A percentile compares a stretch with the other conserved stretches of the same genome.
These are phyloP conservation scores for Meliscaeva auricollis DNA, from an alignment of 2,888 invertebrate species.

Conservation along the genomic window DNA sequence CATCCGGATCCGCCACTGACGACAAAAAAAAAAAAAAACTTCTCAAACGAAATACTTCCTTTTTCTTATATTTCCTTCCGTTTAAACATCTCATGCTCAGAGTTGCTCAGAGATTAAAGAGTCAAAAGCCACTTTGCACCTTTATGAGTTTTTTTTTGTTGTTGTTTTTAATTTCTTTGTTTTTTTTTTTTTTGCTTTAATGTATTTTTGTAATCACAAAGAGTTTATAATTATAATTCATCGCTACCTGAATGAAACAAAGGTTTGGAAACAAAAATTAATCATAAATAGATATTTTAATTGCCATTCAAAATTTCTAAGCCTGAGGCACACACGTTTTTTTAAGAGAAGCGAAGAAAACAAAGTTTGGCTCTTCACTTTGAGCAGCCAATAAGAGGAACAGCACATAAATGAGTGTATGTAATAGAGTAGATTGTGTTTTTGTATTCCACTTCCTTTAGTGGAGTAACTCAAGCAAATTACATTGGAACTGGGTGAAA, in stretches of 20 bases:
- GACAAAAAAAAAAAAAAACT: not conserved
- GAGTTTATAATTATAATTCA: slow-evolving; percentile 30
- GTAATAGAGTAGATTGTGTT: too few species aligned
- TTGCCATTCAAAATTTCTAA: too few species aligned
- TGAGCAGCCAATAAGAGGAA: too few species aligned
- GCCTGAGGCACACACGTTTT: too few species aligned
- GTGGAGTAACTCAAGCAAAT: too few species aligned
- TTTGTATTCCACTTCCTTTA: too few species aligned
- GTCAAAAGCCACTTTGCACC: slow-evolving; percentile 44
- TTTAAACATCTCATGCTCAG: slow-evolving; percentile 24
- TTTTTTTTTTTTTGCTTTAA: slow-evolving; percentile 12
- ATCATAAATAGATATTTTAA: too few species aligned
- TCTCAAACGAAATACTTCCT: slow-evolving; percentile 9
- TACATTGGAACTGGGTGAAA: too few species aligned
- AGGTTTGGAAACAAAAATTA: too few species aligned
- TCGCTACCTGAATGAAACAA: slow-evolving; percentile 30
- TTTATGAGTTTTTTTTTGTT: slow-evolving; percentile 9
- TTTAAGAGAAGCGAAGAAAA: too few species aligned
- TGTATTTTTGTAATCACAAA: not conserved
- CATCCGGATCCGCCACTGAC: not conserved
- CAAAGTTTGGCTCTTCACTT: too few species aligned
- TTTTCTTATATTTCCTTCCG: slow-evolving; percentile 3
- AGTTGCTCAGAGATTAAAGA: not conserved
- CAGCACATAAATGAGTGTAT: too few species aligned
- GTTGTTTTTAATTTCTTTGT: slow-evolving; percentile 4